Percentiles rank a stretch among this genome's conserved stretches.
These are phyloP conservation scores for Thamnophis sirtalis DNA, from an alignment of 2,113 vertebrate genomes.

Conservation along the genomic window DNA sequence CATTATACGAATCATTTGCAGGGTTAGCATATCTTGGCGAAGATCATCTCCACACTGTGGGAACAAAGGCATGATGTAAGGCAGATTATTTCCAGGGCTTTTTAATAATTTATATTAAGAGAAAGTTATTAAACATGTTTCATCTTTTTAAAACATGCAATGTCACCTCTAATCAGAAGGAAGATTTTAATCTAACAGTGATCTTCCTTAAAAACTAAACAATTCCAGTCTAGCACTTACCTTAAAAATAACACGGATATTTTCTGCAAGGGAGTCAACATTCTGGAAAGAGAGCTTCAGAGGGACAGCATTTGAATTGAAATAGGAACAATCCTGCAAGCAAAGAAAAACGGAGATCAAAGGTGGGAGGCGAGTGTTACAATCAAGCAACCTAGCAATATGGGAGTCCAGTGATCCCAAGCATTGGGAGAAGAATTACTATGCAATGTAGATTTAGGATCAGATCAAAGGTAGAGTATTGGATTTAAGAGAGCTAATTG, in stretches of 20 bases:
- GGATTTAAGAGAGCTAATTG: too few relatives aligned
- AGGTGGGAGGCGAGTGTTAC: too few relatives aligned
- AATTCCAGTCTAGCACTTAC: constrained; percentile 51
- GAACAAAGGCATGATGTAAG: background rate
- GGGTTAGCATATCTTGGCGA: constrained; percentile 95
- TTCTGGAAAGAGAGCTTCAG: constrained; percentile 94
- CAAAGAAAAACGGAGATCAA: background rate
- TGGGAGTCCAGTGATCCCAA: background rate
- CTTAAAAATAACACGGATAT: constrained; percentile 95
- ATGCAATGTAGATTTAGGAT: background rate
- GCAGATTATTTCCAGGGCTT: background rate
- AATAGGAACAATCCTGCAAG: constrained; percentile 88
- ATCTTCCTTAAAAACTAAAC: background rate
- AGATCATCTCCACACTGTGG: constrained; percentile 90
- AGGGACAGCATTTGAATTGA: constrained; percentile 95
- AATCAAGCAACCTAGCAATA: background rate
- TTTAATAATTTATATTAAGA: background rate
- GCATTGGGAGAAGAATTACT: background rate
- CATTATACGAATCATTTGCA: constrained; percentile 98
- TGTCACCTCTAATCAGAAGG: background rate
- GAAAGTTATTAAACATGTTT: background rate
- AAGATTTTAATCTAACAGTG: background rate
- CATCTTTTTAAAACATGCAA: background rate
- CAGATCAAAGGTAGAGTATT: background rate
- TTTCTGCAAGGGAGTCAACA: constrained; percentile 83